Evolutionary conservation across 1,140 invertebrate species (phyloP), one percentile per base, ranked within the genome.

Genomic region (Nasonia vitripennis): DNA sequence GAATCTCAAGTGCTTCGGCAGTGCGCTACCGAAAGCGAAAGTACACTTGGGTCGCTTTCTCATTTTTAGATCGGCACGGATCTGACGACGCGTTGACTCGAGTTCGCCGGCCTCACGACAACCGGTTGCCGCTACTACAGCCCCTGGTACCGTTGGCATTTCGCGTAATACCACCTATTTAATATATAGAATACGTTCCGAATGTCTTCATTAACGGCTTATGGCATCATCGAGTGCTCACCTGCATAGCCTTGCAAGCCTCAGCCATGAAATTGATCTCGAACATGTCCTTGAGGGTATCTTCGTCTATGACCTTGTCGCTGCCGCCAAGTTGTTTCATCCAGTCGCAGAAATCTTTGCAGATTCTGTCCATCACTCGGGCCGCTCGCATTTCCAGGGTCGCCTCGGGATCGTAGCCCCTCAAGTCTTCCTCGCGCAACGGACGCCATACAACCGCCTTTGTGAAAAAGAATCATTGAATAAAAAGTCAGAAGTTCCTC

Each of bases 311-410:
- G 2, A 88, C 85, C 31, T 90, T 89, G 41, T 93, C 88, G 48
- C 89, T 87, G 20, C 94, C 94, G 5, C 94, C 94, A 12, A 94
- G 91, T 41, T 91, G 91, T 70, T 92, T 91, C 89, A 95, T 91
- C 95, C 95, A 96, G 2, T 94, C 91, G 83, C 94, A 95, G 87
- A 95, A 95, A 74, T 95, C 94, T 79, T 91, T 90, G 14, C 92
- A 93, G 87, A 93, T 93, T 83, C 84, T 84, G 41, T 92, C 85
- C 9, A 90, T 91, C 78, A 91, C 84, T 67, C 90, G 89, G 7
- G 90, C 87, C 7, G 91, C 90, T 67, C 89, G 90, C 81, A 87
- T 90, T 81, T 91, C 89, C 4, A 93, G 83, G 6, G 90, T 91
- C 14, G 91, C 90, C 78, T 92, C 89, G 0, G 91, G 90, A 86